Evolutionary conservation across 2,797 vertebrate genomes (phyloP).

Genomic region (Psittacula derbiana): DNA sequence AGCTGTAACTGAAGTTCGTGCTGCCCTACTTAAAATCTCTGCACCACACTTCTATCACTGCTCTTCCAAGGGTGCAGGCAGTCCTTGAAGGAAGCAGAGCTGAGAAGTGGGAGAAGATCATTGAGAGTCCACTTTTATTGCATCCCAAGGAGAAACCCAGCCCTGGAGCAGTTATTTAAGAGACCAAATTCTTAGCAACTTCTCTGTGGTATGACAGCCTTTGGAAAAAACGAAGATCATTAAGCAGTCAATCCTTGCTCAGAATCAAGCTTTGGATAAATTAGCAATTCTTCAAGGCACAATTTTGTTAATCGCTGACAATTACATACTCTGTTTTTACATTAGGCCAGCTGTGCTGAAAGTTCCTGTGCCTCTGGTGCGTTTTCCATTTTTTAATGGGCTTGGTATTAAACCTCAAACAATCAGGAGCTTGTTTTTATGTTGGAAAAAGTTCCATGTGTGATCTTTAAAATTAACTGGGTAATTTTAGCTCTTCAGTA

Average conservation of each 20-base stretch:
- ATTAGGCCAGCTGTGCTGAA: conserved; percentile 65
- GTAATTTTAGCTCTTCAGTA: conserved; percentile 65
- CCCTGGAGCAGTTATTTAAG: background rate
- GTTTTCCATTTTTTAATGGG: conserved; percentile 38
- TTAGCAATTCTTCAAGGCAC: conserved; percentile 53
- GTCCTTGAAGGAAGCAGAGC: background rate
- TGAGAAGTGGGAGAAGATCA: background rate
- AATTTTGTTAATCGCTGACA: conserved; percentile 49
- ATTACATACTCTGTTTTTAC: conserved; percentile 61
- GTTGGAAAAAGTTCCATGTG: conserved; percentile 48
- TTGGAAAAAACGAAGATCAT: conserved; percentile 35
- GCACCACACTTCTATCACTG: background rate
- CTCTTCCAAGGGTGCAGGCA: background rate
- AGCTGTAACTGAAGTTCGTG: background rate
- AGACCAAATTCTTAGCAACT: background rate
- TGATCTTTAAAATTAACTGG: conserved; percentile 47
- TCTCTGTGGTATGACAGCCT: background rate
- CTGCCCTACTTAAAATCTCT: background rate
- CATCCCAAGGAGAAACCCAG: background rate
- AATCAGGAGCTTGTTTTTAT: conserved; percentile 69
- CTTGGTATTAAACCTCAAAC: conserved; percentile 55
- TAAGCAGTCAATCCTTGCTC: conserved; percentile 17
- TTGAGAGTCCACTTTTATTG: background rate
- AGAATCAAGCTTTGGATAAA: conserved; percentile 35
- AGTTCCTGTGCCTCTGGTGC: conserved; percentile 34